Percentiles rank a stretch among this genome's conserved stretches.
phyloP scores from a whole-genome alignment of 1,140 invertebrate species.

The Panagrolaimus sp. region DNA sequence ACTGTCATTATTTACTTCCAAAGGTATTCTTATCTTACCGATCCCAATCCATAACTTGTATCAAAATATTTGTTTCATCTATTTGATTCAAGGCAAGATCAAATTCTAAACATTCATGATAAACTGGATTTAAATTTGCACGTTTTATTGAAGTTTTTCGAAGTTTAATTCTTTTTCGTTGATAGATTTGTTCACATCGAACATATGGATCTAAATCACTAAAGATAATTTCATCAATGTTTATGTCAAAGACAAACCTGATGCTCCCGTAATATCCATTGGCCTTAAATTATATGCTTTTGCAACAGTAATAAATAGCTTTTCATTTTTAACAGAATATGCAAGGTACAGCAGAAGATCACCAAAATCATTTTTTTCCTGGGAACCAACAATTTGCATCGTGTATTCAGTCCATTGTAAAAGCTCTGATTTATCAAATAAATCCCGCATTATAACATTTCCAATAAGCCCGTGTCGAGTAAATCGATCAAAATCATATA shows the following conservation, averaged over 20 bases:
- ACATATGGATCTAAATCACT: constrained; percentile 66
- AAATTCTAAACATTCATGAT: constrained; percentile 65
- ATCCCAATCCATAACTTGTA: constrained; percentile 84
- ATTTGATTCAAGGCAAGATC: constrained; percentile 68
- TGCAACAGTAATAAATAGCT: constrained; percentile 71
- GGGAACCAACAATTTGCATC: constrained; percentile 53
- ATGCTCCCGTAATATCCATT: constrained; percentile 74
- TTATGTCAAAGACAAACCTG: constrained; percentile 45
- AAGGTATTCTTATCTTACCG: constrained; percentile 63
- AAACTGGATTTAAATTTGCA: constrained; percentile 64
- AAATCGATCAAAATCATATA: constrained; percentile 83
- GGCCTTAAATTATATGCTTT: constrained; percentile 73
- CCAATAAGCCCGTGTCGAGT: constrained; percentile 79
- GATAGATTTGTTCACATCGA: constrained; percentile 64
- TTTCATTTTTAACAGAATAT: constrained; percentile 71
- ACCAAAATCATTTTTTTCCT: constrained; percentile 70
- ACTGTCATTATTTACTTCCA: not conserved
- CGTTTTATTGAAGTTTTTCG: constrained; percentile 65
- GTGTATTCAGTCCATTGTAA: constrained; percentile 55
- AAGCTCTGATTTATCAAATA: constrained; percentile 55
- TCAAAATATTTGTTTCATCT: constrained; percentile 73
- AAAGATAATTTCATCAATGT: constrained; percentile 14
- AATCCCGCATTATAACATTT: constrained; percentile 51
- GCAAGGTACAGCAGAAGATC: constrained; percentile 73
- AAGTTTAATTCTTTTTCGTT: constrained; percentile 65